Evolutionary conservation across 2,797 vertebrate species (phyloP), one percentile per base, ranked within the genome.

Genomic region (Nannoperca obscura): DNA sequence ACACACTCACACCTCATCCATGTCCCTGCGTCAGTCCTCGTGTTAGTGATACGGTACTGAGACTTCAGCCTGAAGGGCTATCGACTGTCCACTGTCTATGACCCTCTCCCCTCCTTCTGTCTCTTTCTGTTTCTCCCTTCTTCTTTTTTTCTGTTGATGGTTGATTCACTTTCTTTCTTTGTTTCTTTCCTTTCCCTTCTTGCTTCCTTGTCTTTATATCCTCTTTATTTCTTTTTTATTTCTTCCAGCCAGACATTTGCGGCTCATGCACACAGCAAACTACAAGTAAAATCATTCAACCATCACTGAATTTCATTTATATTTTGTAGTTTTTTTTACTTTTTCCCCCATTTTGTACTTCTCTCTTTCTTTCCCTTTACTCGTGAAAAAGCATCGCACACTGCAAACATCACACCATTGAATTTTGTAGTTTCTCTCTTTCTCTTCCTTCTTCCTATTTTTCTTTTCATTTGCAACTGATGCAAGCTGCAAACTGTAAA

Each of bases 1-100:
- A 59, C 71, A 59, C 74, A 67, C 54, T 58, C 60, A 67, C 79
- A 40, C 55, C 49, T 50, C 76, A n/a, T 79, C 81, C 65, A 27
- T 72, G 82, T 87, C 82, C 76, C 77, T 54, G 73, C 75, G 58
- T 84, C 82, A 73, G 84, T 89, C 88, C 84, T 88, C 73, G 64
- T 80, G 79, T 83, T 71, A 42, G 69, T 73, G 87, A 87, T 85
- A 73, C 77, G 59, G 57, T 30, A 44, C 27, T 32, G 82, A 85
- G 42, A 64, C 78, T 40, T 46, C 72, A 78, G 86, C 84, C 88
- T 73, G 71, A 32, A 81, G 90, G 27, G 20, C 38, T 30, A 7
- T 36, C 6, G 8, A 75, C 83, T 13, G 53, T 63, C 74, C 76
- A 20, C 20, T 5, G 40, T 82, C 67, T 55, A 0, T 55, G 17